Percentiles rank a stretch among this genome's conserved stretches.
Conservation (phyloP, 1,140 invertebrate species). For the Tenebrio molitor region DNA sequence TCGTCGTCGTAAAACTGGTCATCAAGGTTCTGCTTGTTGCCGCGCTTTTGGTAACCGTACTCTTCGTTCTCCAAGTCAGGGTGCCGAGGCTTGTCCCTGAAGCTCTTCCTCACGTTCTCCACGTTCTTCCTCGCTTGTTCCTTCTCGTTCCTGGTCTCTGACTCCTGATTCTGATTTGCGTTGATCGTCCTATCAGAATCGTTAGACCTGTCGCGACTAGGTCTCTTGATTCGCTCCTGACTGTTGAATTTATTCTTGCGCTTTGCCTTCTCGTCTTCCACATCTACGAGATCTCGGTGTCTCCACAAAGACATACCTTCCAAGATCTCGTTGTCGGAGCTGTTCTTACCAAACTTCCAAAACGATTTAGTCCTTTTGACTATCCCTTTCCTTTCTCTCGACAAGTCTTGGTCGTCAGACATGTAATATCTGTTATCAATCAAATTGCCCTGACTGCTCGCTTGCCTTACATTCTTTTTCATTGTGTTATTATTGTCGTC, state of each 20-base stretch:
- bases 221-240: conserved; percentile 45
- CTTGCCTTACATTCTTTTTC: conserved; percentile 65
- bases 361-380: conserved; percentile 88
- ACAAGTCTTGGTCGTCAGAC: conserved; percentile 70
- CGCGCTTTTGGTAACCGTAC: conserved; percentile 48
- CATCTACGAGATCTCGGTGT: conserved; percentile 85
- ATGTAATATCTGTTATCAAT: conserved; percentile 67
- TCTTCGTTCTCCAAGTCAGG: conserved; percentile 52
- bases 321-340: conserved; percentile 78
- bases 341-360: conserved; percentile 83
- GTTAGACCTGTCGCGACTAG: conserved; percentile 62
- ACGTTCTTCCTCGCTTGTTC: conserved; percentile 33
- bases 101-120: conserved; percentile 56
- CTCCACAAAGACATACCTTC: conserved; percentile 89
- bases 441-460: conserved; percentile 69
- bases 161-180: conserved; percentile 50
- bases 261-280: conserved; percentile 69
- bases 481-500: conserved; percentile 74
- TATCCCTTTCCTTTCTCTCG: conserved; percentile 69
- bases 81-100: conserved; percentile 55
- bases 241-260: conserved; percentile 55
- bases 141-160: conserved; percentile 43
- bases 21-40: conserved; percentile 69
- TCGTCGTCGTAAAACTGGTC: conserved; percentile 75
- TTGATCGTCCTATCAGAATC: conserved; percentile 65